Base-by-base conservation (phyloP, 2,888 invertebrate species). In the Sicus ferrugineus region DNA sequence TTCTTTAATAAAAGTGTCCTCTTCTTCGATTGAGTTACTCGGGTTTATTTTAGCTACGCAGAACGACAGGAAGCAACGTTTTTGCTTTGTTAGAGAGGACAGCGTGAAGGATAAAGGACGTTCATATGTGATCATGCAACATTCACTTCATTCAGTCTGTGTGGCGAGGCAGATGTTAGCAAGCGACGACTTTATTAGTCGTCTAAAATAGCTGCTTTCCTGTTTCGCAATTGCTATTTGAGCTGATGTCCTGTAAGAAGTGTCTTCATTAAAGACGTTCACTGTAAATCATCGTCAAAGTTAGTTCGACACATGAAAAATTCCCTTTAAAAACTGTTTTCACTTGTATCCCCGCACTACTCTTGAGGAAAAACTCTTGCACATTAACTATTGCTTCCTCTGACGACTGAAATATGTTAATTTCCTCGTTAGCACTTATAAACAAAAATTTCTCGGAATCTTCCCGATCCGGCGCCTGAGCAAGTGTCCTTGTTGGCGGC, bases 11-110 rank as follows among this genome's bases (percentile, higher is more conserved):
- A 42, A 9, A 4, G n/a, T n/a, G 42, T 42, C 42, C 42, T 0
- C n/a, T 42, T 42, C 16, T 4, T 14, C 42, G 16, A 42, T 42
- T 42, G 11, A n/a, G 16, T 42, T 28, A 19, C 56, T 26, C 26
- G 6, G 52, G 52, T 11, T 54, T 21, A 54, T 16, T 54, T 54
- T 23, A 54, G 56, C 30, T 30, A 30, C 56, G 56, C 56, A 26
- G 4, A n/a, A 42, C 2, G 14, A 42, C 42, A 16, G 9, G 42
- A 42, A 42, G 42, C 42, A 42, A n/a, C 42, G 42, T 1, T 48
- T 48, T 48, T 48, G 30, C 26, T 56, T 56, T 56, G 6, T 54
- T 14, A 1, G 52, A 11, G 52, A 11, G 23, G 26, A 54, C 14
- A 54, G 26, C 21, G 52, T 54, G 34, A 7, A 34, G 34, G 34